phyloP scores from a whole-genome alignment of 2,113 vertebrate species.

The Brachyhypopomus gauderio region DNA sequence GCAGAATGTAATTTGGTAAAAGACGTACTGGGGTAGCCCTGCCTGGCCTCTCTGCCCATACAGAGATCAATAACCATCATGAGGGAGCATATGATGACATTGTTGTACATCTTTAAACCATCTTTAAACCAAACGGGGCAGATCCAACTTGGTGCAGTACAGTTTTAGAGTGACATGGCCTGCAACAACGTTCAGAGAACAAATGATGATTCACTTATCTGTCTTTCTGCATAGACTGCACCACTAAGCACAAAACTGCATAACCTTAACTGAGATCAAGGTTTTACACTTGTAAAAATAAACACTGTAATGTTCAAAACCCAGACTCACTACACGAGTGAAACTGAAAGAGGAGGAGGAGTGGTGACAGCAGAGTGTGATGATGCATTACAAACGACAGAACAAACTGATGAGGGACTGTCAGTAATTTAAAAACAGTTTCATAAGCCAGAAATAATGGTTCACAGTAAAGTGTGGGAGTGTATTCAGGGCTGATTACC shows the following conservation, averaged over 20 bases:
- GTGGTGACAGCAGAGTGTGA: background rate
- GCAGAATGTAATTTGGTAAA: conserved; percentile 9
- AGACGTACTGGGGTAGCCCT: conserved; percentile 6
- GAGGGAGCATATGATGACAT: conserved; percentile 14
- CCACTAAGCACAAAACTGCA: background rate
- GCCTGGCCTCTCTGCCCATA: conserved; percentile 20
- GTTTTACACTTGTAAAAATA: background rate
- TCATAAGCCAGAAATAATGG: background rate
- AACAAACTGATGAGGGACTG: background rate
- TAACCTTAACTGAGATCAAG: background rate
- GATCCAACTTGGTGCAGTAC: conserved; percentile 2
- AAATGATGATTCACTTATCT: background rate
- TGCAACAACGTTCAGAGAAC: background rate
- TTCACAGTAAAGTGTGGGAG: background rate
- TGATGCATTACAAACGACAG: background rate
- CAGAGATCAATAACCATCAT: conserved; percentile 3
- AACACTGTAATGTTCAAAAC: no score
- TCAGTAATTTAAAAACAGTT: background rate
- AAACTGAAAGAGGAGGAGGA: background rate
- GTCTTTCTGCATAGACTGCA: background rate
- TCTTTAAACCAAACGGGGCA: no score
- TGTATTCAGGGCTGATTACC: background rate
- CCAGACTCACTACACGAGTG: background rate
- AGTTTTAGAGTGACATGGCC: background rate
- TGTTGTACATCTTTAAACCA: background rate